These are phyloP conservation scores for Lutjanus campechanus DNA, from an alignment of 2,797 vertebrate genomes.

Conservation along the genomic window DNA sequence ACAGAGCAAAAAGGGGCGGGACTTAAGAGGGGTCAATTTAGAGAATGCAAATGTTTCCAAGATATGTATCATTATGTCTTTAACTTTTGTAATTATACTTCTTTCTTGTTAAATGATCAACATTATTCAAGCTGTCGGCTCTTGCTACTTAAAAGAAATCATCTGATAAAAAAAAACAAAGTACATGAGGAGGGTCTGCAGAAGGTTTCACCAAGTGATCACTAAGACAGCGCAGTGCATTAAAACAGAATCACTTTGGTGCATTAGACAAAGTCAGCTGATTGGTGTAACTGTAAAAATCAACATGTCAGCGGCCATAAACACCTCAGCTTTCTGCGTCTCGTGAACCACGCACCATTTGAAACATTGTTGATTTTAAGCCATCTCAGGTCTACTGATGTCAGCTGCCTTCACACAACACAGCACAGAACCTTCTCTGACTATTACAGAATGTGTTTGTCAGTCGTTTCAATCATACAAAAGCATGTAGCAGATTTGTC, in stretches of 20 bases:
- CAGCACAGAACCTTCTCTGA: neutral
- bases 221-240: neutral
- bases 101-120: neutral
- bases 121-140: slow-evolving; percentile 1
- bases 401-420: neutral
- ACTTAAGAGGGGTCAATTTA: neutral
- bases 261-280: neutral
- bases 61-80: neutral
- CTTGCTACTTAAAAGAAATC: neutral
- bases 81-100: slow-evolving; percentile 5
- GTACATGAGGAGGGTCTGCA: neutral
- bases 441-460: neutral
- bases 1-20: too few relatives aligned
- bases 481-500: slow-evolving; percentile 2
- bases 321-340: neutral
- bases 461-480: neutral
- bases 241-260: neutral
- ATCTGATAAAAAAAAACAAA: neutral
- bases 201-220: neutral
- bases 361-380: neutral
- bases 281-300: neutral
- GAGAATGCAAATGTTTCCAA: slow-evolving; percentile 18
- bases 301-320: neutral
- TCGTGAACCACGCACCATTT: slow-evolving; percentile 10
- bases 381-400: slow-evolving; percentile 24